Conservation (phyloP, 2,113 vertebrate genomes). For the Diphyllodes magnificus region DNA sequence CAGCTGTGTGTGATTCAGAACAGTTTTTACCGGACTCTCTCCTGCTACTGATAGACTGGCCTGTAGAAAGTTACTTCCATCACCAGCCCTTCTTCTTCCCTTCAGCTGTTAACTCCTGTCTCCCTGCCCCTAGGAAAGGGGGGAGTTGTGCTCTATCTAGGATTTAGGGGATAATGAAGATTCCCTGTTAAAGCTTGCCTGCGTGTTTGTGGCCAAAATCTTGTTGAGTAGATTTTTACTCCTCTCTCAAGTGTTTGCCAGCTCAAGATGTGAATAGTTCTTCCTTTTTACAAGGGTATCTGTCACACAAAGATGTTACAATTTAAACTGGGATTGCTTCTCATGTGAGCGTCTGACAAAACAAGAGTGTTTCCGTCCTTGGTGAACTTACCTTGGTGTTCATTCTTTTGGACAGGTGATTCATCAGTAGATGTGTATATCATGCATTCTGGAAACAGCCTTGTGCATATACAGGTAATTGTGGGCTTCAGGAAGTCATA, state of each 20-base stretch:
- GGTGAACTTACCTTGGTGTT: slow-evolving; percentile 24
- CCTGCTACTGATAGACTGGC: not conserved
- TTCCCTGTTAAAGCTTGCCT: not conserved
- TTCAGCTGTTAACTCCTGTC: not conserved
- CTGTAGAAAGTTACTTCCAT: not conserved
- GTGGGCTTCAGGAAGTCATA: not conserved
- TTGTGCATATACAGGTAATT: slow-evolving; percentile 88
- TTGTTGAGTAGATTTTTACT: not conserved
- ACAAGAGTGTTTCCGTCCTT: not conserved
- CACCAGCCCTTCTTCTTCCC: not conserved
- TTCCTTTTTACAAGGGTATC: not conserved
- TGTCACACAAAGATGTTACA: not conserved
- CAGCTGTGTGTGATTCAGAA: not conserved
- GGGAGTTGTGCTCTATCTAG: not conserved
- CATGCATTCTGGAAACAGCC: slow-evolving; percentile 87
- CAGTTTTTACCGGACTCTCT: not conserved
- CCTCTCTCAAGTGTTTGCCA: not conserved
- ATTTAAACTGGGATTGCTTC: not conserved
- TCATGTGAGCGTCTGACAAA: not conserved
- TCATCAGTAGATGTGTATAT: slow-evolving; percentile 84
- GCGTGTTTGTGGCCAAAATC: not conserved
- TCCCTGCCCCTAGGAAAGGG: not conserved
- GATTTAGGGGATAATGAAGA: not conserved
- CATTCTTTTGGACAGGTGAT: slow-evolving; percentile 76
- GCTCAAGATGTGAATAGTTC: not conserved